Evolutionary conservation across 2,797 vertebrate species (phyloP).

Genomic region (Neopelma chrysocephalum): DNA sequence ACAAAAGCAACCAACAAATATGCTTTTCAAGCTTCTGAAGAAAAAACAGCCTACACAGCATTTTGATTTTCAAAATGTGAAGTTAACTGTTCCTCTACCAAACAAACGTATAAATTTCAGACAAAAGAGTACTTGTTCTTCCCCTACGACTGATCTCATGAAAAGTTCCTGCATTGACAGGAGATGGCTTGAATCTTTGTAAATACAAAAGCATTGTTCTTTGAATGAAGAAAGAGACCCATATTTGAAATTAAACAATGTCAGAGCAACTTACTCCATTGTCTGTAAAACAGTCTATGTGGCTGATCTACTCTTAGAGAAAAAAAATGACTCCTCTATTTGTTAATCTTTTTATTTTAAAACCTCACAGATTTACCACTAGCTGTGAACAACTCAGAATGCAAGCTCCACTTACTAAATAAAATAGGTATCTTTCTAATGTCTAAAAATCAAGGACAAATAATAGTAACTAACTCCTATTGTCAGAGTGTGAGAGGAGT

Average conservation of each 20-base stretch:
- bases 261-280: background rate
- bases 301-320: background rate
- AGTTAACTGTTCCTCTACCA: background rate
- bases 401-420: background rate
- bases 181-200: background rate
- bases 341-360: background rate
- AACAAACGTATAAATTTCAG: background rate
- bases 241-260: background rate
- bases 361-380: background rate
- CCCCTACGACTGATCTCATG: background rate
- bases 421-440: background rate
- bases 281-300: background rate
- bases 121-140: background rate
- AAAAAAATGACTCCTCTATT: background rate
- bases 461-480: accelerated
- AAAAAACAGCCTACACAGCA: background rate
- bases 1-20: background rate
- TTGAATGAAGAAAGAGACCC: background rate
- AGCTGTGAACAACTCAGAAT: background rate
- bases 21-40: background rate
- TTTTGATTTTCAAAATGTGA: background rate
- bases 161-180: background rate
- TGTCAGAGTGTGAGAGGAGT: background rate
- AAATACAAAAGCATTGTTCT: background rate
- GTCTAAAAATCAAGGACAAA: background rate